phyloP scores from a whole-genome alignment of 2,797 vertebrate species.

The Gallinago nigripennis region DNA sequence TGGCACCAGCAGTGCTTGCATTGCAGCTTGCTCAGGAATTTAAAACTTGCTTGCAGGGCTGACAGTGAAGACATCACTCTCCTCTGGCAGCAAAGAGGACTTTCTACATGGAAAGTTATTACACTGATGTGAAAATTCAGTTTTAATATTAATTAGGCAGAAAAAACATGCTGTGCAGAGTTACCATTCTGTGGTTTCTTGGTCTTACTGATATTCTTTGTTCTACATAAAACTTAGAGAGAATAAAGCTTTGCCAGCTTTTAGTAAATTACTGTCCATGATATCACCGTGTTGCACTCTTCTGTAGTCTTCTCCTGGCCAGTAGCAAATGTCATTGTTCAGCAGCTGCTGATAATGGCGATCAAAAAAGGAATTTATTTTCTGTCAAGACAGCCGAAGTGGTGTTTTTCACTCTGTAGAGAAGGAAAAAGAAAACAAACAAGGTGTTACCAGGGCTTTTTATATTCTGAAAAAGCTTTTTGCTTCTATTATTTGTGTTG shows the following conservation, averaged over 20 bases:
- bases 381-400: neutral
- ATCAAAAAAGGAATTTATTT: neutral
- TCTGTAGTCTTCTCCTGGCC: neutral
- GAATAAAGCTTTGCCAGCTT: neutral
- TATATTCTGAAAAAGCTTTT: neutral
- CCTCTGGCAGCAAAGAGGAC: neutral
- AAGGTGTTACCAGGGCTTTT: neutral
- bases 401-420: neutral
- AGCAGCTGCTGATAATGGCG: neutral
- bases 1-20: accelerated
- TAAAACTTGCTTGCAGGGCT: neutral
- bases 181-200: neutral
- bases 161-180: neutral
- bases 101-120: neutral
- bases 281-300: neutral
- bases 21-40: neutral
- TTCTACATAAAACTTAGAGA: accelerated
- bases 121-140: neutral
- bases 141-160: neutral
- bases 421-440: neutral
- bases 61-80: neutral
- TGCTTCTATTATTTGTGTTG: neutral
- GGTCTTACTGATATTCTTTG: neutral
- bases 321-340: neutral
- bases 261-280: neutral